These are phyloP conservation scores for Aplocera efformata DNA, from an alignment of 2,888 invertebrate genomes.

Conservation along the genomic window DNA sequence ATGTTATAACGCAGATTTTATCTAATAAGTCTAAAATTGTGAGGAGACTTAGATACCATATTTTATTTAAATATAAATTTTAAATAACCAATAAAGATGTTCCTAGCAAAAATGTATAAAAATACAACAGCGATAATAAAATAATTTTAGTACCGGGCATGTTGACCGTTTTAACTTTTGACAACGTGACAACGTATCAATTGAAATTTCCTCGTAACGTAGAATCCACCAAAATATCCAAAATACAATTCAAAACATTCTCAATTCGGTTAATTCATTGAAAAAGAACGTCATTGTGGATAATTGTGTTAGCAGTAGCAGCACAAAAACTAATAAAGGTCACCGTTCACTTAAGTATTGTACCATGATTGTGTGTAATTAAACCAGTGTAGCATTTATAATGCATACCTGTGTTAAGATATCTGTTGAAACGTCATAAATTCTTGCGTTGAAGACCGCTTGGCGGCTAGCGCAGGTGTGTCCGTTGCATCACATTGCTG, in stretches of 20 bases:
- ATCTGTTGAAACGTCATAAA: conserved; percentile 41
- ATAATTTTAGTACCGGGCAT: too few relatives aligned
- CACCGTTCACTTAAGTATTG: conserved; percentile 11
- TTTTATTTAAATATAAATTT: too few relatives aligned
- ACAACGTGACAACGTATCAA: too few relatives aligned
- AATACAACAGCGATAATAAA: too few relatives aligned
- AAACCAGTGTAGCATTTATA: conserved; percentile 20
- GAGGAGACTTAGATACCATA: too few relatives aligned
- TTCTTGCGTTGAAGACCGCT: conserved; percentile 63
- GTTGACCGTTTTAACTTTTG: too few relatives aligned
- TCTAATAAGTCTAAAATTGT: too few relatives aligned
- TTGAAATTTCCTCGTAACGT: background rate
- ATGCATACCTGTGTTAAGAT: conserved; percentile 24
- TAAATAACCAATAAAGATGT: too few relatives aligned
- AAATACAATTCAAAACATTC: background rate
- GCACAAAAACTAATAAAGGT: conserved; percentile 16
- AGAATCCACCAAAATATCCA: background rate
- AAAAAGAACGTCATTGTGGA: conserved; percentile 4
- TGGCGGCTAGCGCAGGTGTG: conserved; percentile 64
- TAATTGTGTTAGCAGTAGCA: conserved; percentile 15
- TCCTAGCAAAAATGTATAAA: too few relatives aligned
- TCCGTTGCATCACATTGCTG: conserved; percentile 52
- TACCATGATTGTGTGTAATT: conserved; percentile 18
- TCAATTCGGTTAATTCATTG: too few relatives aligned
- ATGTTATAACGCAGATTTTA: too few relatives aligned